Conservation (phyloP, 2,888 invertebrate species). For the Rhodophaea formosa region DNA sequence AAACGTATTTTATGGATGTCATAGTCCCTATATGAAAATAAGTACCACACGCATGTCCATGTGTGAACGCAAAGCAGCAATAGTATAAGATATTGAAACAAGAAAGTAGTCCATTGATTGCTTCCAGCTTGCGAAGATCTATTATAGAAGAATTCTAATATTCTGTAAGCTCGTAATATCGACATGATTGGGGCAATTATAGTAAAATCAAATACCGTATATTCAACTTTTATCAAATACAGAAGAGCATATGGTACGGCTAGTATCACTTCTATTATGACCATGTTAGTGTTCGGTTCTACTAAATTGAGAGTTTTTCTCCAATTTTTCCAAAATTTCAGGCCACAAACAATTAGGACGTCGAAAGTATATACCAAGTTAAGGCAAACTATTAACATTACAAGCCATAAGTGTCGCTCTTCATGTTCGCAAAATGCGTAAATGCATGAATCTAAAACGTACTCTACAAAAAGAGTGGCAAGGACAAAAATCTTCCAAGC, state of each 20-base stretch:
- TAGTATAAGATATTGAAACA: conserved; percentile 70
- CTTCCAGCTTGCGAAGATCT: conserved; percentile 72
- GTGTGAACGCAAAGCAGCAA: conserved; percentile 70
- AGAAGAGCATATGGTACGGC: conserved; percentile 64
- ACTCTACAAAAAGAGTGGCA: conserved; percentile 55
- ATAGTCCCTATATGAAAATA: conserved; percentile 62
- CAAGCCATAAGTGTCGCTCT: conserved; percentile 50
- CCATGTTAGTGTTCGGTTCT: conserved; percentile 59
- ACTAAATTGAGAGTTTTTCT: conserved; percentile 69
- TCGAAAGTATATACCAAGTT: conserved; percentile 62
- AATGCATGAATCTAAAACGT: conserved; percentile 61
- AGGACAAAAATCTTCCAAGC: conserved; percentile 65
- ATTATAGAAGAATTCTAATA: conserved; percentile 64
- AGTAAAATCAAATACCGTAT: conserved; percentile 47
- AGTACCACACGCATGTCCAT: conserved; percentile 72
- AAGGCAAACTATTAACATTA: conserved; percentile 52
- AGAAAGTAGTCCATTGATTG: conserved; percentile 73
- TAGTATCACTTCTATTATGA: conserved; percentile 56
- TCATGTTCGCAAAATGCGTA: conserved; percentile 56
- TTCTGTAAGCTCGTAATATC: conserved; percentile 62
- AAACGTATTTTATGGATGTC: conserved; percentile 54
- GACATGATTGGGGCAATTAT: conserved; percentile 63
- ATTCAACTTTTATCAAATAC: conserved; percentile 44
- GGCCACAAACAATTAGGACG: conserved; percentile 57
- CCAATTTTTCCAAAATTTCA: conserved; percentile 69